Evolutionary conservation across 1,140 invertebrate genomes (phyloP), one percentile per base, ranked within the genome.

Genomic region (Formica selysi): DNA sequence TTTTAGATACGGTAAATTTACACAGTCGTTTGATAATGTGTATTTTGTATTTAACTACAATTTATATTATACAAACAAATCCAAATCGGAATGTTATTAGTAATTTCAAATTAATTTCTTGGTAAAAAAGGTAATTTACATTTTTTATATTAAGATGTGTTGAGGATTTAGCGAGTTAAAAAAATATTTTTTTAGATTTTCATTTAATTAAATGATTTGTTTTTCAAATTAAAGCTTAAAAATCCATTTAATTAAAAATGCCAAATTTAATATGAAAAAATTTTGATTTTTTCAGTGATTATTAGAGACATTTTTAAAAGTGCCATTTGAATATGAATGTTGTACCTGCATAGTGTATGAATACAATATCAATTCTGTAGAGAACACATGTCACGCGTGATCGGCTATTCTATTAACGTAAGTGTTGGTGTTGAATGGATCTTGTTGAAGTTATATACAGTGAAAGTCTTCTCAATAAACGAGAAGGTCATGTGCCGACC

Each of bases 391-490:
- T 83, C 71, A 90, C 48, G 86, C 87, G 80, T 86, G 74, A 90
- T 87, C 68, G 44, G 44, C 57, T 89, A 76, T 74, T 86, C 78
- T 64, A 89, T 86, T 85, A 78, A 74, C 51, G 38, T 64, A 87
- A 87, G 65, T 83, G 86, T 89, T 81, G 57, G 68, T 83, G 26
- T 48, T 87, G 86, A 84, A 89, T 90, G 80, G 88, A 90, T 79
- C 91, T 90, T 70, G 86, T 84, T 80, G 70, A 74, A 76, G 36
- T 70, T 48, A 65, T 70, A 54, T 44, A 85, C 36, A 90, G 91
- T 91, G 89, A 92, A 93, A 94, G 93, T 93, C 85, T 87, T 86
- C 89, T 92, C 84, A 91, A 94, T 93, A 86, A 91, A 64, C 57
- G 67, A 87, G 87, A 89, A 93, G 93, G 91, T 91, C 92, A 83